Evolutionary conservation across 2,113 vertebrate genomes (phyloP), one percentile per base, ranked within the genome.

Genomic region (Manacus vitellinus): DNA sequence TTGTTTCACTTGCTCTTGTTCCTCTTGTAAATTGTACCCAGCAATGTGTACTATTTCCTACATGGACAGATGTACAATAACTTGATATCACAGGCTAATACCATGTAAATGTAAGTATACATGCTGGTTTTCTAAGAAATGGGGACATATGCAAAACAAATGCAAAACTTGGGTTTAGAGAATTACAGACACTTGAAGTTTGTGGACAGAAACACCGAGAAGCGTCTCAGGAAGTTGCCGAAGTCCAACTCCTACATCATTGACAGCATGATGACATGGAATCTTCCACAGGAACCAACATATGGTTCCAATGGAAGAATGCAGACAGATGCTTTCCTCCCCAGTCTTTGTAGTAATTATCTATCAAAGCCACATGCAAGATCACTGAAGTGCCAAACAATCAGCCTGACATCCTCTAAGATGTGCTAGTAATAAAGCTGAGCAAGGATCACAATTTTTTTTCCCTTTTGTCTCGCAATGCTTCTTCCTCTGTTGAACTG

Each of bases 321-420:
- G 8, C 39, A 92, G 59, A 66, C 21, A 52, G n/a, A 44, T n/a
- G n/a, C 8, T 71, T 83, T 70, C 0, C 0, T 44, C 15, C n/a
- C 27, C 31, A 16, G 28, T 52, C 82, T 83, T 66, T 1, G 0
- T 2, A 44, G 37, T 76, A 83, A 70, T 37, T 2, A 12, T 54
- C 70, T 35, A 30, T 27, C 51, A 72, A 86, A 93, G 61, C 28
- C 46, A 66, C 3, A 4, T 14, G n/a, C 41, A 79, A 68, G 58
- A 56, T 22, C 71, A 79, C 14, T 12, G 8, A 33, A 83, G 44
- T 6, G 39, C 14, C 41, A 55, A 84, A 5, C 11, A 37, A 49
- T 20, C 44, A 78, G 14, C 23, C 37, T 10, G 20, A 30, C 52
- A 52, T 43, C 44, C 35, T 75, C 71, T 85, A 39, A 15, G 31